phyloP scores from a whole-genome alignment of 2,113 vertebrate genomes.

The Phyllopteryx taeniolatus region DNA sequence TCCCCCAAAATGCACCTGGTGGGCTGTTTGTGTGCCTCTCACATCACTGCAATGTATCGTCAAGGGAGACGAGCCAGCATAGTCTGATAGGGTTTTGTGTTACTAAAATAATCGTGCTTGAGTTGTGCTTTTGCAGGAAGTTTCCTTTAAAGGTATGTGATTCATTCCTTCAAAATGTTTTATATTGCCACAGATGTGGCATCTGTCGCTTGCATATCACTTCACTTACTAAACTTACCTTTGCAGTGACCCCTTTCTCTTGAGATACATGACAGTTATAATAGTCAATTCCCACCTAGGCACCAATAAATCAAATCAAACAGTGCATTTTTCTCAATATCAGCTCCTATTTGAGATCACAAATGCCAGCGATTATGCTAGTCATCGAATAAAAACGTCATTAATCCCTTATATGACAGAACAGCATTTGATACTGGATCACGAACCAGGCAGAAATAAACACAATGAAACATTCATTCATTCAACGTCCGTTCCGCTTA shows the following conservation, averaged over 20 bases:
- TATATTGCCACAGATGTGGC: not conserved
- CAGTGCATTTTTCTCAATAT: slow-evolving; percentile 56
- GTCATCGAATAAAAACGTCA: slow-evolving; percentile 64
- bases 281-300: slow-evolving; percentile 49
- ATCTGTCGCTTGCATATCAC: not conserved
- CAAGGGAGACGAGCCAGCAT: not conserved
- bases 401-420: slow-evolving; percentile 60
- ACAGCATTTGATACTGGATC: slow-evolving; percentile 56
- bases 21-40: not conserved
- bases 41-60: not conserved
- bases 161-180: not conserved
- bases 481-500: no score
- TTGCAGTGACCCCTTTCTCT: slow-evolving; percentile 38
- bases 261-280: slow-evolving; percentile 60
- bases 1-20: not conserved
- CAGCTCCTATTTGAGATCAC: slow-evolving; percentile 39
- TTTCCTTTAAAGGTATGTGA: not conserved
- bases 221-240: not conserved
- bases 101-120: not conserved
- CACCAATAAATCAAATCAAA: slow-evolving; percentile 64
- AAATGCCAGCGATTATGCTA: slow-evolving; percentile 53
- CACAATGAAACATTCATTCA: slow-evolving; percentile 32
- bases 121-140: not conserved
- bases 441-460: slow-evolving; percentile 45
- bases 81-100: not conserved